Conservation (phyloP, 2,113 vertebrate genomes). For the Onychostoma macrolepis region DNA sequence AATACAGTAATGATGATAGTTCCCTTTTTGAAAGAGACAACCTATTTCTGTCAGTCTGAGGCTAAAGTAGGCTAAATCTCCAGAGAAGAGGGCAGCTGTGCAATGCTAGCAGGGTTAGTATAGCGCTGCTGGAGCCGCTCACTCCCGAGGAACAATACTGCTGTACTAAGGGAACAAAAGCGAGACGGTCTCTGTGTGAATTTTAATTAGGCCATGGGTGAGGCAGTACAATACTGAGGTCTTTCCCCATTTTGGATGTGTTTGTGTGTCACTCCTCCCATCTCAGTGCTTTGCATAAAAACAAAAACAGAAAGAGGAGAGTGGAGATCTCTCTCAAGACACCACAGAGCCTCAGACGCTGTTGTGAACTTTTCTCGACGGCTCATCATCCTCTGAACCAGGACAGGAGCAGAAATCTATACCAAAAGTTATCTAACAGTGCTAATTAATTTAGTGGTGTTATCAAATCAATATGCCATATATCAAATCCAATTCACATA, state of each 20-base stretch:
- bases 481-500: neutral
- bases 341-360: neutral
- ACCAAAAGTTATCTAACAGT: neutral
- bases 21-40: constrained; percentile 77
- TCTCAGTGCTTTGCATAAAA: constrained; percentile 67
- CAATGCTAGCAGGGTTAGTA: constrained; percentile 66
- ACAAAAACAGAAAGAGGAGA: constrained; percentile 64
- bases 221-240: constrained; percentile 74
- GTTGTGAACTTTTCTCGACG: neutral
- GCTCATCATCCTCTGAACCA: constrained; percentile 3
- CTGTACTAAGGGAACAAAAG: constrained; percentile 74
- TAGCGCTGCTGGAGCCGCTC: constrained; percentile 69
- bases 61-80: constrained; percentile 79
- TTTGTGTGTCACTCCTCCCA: constrained; percentile 67
- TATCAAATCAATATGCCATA: neutral
- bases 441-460: neutral
- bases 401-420: neutral
- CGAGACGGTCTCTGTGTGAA: constrained; percentile 67
- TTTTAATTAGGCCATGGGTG: constrained; percentile 74
- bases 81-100: constrained; percentile 61
- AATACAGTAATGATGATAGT: constrained; percentile 11
- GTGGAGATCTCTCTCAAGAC: constrained; percentile 18
- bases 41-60: constrained; percentile 82
- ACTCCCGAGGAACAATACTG: constrained; percentile 72
- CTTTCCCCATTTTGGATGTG: constrained; percentile 67